phyloP scores from a whole-genome alignment of 64 coral and sea anemone genomes.

The Hydrozoanthus tunicans region DNA sequence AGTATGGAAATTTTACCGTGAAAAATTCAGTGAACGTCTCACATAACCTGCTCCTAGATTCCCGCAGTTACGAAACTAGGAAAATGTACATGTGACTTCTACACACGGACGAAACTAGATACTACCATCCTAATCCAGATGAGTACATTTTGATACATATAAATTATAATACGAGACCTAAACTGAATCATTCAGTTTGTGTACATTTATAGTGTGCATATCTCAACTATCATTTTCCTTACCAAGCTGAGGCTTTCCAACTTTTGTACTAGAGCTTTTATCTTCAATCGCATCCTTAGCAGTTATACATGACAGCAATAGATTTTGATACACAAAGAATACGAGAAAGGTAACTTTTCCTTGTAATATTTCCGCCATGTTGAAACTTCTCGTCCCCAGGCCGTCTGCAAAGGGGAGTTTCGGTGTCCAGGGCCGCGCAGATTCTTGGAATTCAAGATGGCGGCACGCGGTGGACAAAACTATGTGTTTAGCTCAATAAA shows the following conservation, averaged over 20 bases:
- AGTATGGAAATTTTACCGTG: too few species aligned
- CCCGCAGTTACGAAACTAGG: too few species aligned
- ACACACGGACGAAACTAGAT: too few species aligned
- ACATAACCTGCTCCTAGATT: too few species aligned
- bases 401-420: background rate
- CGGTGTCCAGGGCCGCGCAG: background rate
- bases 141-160: too few species aligned
- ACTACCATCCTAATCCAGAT: too few species aligned
- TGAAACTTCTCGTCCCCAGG: slow-evolving; percentile 20
- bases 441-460: slow-evolving; percentile 22
- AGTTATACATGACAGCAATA: slow-evolving; percentile 1
- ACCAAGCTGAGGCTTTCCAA: slow-evolving; percentile 52
- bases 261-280: slow-evolving; percentile 40
- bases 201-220: background rate
- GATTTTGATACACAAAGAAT: background rate
- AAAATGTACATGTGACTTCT: too few species aligned
- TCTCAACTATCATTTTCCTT: background rate
- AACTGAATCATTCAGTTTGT: background rate
- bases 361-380: slow-evolving; percentile 17
- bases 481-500: background rate
- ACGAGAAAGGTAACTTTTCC: background rate
- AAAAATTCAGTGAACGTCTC: too few species aligned
- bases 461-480: background rate
- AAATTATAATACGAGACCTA: background rate
- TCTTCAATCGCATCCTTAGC: slow-evolving; percentile 10